These are phyloP conservation scores for Cossypha polioptera DNA, from an alignment of 2,797 vertebrate species.

Conservation along the genomic window DNA sequence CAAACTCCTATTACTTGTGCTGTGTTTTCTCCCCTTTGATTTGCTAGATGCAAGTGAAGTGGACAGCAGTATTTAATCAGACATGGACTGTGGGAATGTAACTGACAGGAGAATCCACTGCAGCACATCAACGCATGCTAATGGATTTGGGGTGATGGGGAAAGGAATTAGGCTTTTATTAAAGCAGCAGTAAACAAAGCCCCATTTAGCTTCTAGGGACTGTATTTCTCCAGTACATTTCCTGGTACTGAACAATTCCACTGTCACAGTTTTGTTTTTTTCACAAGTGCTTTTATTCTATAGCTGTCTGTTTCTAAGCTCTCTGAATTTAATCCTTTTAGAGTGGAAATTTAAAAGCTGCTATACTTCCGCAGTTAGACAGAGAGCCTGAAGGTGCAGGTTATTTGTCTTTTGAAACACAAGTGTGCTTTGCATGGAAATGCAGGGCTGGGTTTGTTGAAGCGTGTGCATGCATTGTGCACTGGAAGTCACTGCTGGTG, in stretches of 20 bases:
- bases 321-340: neutral
- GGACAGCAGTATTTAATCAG: slow-evolving; percentile 46
- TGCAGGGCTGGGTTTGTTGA: neutral
- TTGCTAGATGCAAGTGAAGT: neutral
- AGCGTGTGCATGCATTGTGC: fast-evolving
- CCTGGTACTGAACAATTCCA: neutral
- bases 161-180: slow-evolving; percentile 37
- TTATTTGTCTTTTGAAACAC: neutral
- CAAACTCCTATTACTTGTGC: neutral
- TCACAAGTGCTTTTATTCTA: neutral
- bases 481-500: neutral
- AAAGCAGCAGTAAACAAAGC: slow-evolving; percentile 36
- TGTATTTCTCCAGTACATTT: neutral
- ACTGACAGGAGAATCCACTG: slow-evolving; percentile 43
- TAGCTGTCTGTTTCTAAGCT: neutral
- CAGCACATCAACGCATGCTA: slow-evolving; percentile 1
- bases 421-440: neutral
- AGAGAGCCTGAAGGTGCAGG: neutral
- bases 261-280: neutral
- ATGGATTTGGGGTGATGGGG: slow-evolving; percentile 5
- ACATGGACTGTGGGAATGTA: slow-evolving; percentile 40
- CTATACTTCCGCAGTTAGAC: neutral
- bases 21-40: neutral
- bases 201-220: neutral
- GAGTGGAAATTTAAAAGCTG: neutral